phyloP scores from a whole-genome alignment of 2,888 invertebrate genomes.

The Cheilosia soror region DNA sequence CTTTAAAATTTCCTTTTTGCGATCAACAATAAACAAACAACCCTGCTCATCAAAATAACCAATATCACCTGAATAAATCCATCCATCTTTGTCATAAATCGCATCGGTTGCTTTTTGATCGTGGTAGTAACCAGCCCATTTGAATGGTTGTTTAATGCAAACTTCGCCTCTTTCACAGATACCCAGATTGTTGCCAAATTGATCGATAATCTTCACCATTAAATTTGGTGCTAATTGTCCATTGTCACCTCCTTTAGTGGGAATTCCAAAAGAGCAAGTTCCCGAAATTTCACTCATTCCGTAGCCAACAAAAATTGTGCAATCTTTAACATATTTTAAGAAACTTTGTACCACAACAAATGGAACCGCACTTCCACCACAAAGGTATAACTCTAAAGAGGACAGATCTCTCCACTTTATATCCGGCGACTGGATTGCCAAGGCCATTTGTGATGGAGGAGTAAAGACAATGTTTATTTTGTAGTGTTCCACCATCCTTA shows the following conservation, averaged over 20 bases:
- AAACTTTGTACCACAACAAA: constrained; percentile 68
- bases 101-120: constrained; percentile 60
- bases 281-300: constrained; percentile 76
- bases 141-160: constrained; percentile 49
- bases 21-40: constrained; percentile 73
- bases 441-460: constrained; percentile 76
- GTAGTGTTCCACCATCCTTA: constrained; percentile 74
- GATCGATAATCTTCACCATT: constrained; percentile 76
- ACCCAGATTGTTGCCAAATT: constrained; percentile 58
- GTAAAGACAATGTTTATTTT: constrained; percentile 65
- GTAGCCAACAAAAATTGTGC: constrained; percentile 70
- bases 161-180: constrained; percentile 74
- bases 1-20: constrained; percentile 78
- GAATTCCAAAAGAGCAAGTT: constrained; percentile 20
- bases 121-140: constrained; percentile 75
- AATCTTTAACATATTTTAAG: constrained; percentile 53
- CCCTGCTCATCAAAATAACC: constrained; percentile 77
- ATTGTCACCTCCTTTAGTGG: constrained; percentile 59
- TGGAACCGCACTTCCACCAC: constrained; percentile 75
- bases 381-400: constrained; percentile 64
- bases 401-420: constrained; percentile 66
- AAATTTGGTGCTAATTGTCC: constrained; percentile 66
- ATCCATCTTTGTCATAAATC: constrained; percentile 73
- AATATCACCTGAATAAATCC: constrained; percentile 77
- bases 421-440: constrained; percentile 66